phyloP scores from a whole-genome alignment of 2,888 invertebrate species.

The Electrophaes corylata region DNA sequence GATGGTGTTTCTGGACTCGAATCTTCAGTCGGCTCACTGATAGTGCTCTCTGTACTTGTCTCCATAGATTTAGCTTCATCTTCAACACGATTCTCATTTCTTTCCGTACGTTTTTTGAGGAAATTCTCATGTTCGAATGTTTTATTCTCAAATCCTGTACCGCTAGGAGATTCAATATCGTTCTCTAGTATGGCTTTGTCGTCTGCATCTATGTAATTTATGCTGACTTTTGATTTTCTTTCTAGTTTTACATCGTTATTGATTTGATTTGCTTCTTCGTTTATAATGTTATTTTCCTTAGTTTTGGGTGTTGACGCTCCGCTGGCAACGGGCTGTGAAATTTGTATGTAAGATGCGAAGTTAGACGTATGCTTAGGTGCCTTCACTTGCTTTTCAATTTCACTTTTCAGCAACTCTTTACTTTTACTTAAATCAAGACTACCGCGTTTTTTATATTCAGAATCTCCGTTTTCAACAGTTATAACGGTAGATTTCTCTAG shows the following conservation, averaged over 20 bases:
- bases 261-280: constrained; percentile 42
- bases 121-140: constrained; percentile 79
- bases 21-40: constrained; percentile 73
- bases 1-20: constrained; percentile 72
- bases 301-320: constrained; percentile 65
- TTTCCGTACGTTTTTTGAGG: constrained; percentile 71
- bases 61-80: constrained; percentile 75
- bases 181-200: constrained; percentile 67
- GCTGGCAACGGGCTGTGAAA: constrained; percentile 77
- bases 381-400: constrained; percentile 76
- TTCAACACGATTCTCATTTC: constrained; percentile 47
- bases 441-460: constrained; percentile 46
- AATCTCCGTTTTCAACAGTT: constrained; percentile 74
- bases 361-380: constrained; percentile 83
- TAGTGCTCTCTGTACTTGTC: constrained; percentile 74
- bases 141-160: constrained; percentile 78
- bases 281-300: constrained; percentile 53
- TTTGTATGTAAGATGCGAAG: constrained; percentile 86
- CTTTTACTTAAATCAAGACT: constrained; percentile 50
- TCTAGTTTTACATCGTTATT: constrained; percentile 53
- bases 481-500: constrained; percentile 80
- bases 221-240: constrained; percentile 55
- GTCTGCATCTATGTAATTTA: constrained; percentile 74
- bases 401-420: constrained; percentile 64
- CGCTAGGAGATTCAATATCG: constrained; percentile 76